Evolutionary conservation across 2,797 vertebrate genomes (phyloP).

Genomic region (Protosalanx chinensis): DNA sequence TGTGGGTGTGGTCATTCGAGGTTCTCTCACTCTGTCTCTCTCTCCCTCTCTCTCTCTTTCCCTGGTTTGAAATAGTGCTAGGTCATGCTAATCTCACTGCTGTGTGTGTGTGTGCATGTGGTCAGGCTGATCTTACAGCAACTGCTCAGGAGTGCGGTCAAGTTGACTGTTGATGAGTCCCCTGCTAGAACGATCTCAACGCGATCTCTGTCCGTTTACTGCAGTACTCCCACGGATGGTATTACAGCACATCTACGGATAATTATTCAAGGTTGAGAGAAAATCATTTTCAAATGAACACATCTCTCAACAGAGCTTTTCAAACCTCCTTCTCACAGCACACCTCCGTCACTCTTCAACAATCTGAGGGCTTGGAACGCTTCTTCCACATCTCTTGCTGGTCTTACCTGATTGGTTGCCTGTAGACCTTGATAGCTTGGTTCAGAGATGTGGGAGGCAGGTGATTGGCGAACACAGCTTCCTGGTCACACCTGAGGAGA

Average conservation of each 20-base stretch:
- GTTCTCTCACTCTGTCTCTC: not conserved
- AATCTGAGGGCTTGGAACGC: too few relatives aligned
- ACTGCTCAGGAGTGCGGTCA: too few relatives aligned
- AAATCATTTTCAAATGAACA: too few relatives aligned
- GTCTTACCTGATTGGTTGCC: slow-evolving; percentile 31
- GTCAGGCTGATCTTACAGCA: not conserved
- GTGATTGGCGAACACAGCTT: slow-evolving; percentile 13
- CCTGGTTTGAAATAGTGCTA: too few relatives aligned
- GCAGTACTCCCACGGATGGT: not conserved
- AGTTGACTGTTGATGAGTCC: too few relatives aligned
- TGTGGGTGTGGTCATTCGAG: too few relatives aligned
- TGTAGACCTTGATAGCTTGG: slow-evolving; percentile 19
- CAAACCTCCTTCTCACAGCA: too few relatives aligned
- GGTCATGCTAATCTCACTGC: not conserved
- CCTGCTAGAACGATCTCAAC: too few relatives aligned
- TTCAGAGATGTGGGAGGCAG: slow-evolving; percentile 32
- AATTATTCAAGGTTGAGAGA: too few relatives aligned
- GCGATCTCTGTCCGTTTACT: too few relatives aligned
- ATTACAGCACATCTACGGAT: not conserved
- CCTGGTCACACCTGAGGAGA: slow-evolving; percentile 46
- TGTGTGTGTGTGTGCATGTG: not conserved
- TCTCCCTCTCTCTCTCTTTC: not conserved
- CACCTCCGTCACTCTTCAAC: too few relatives aligned
- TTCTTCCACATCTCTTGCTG: not conserved
- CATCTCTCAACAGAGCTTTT: too few relatives aligned